These are phyloP conservation scores for Gorsachius goisagi DNA, from an alignment of 2,113 vertebrate genomes.

Conservation along the genomic window DNA sequence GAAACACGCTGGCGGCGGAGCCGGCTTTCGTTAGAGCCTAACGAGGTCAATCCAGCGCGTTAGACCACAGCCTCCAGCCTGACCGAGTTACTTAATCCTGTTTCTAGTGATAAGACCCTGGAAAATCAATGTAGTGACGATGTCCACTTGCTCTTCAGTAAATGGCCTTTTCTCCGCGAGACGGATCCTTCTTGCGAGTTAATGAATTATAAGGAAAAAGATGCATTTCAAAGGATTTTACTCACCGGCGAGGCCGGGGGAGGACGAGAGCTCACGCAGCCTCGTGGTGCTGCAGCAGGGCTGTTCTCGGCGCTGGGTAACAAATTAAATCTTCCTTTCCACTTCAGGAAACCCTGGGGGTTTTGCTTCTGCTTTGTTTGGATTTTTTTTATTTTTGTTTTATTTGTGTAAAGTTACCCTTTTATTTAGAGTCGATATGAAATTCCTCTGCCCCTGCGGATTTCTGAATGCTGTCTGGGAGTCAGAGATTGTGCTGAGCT, in stretches of 20 bases:
- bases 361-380: background rate
- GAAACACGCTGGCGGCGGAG: fast-evolving
- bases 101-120: background rate
- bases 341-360: background rate
- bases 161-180: background rate
- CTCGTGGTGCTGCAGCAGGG: background rate
- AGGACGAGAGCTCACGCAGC: fast-evolving
- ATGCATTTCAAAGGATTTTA: background rate
- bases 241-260: background rate
- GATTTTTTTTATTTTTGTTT: background rate
- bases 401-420: background rate
- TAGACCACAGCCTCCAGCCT: background rate
- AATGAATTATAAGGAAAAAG: background rate
- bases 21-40: background rate
- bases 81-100: background rate
- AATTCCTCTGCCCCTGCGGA: background rate
- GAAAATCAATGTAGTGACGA: background rate
- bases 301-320: background rate
- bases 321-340: background rate
- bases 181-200: background rate
- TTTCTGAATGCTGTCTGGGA: background rate
- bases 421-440: constrained; percentile 10
- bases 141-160: background rate
- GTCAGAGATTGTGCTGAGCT: background rate
- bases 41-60: background rate